These are phyloP conservation scores for Silvanus unidentatus DNA, from an alignment of 2,888 invertebrate species.

Conservation along the genomic window DNA sequence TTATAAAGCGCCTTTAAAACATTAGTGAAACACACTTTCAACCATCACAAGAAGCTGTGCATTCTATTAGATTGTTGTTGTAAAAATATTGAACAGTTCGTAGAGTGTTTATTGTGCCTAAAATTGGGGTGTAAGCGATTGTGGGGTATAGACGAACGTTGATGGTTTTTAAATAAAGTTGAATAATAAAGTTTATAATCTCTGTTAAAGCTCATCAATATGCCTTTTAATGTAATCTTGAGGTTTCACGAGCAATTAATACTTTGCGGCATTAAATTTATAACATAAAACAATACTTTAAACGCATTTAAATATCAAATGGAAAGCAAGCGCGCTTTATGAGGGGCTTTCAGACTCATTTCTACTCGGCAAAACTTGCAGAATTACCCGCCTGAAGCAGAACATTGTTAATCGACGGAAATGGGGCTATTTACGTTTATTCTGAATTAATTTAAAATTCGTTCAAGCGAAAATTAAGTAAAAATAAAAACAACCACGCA, in stretches of 20 bases:
- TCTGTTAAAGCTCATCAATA: constrained; percentile 27
- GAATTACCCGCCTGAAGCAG: constrained; percentile 33
- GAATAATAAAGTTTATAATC: constrained; percentile 28
- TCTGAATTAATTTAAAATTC: constrained; percentile 39
- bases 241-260: constrained; percentile 31
- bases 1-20: too few species aligned
- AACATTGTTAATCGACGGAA: constrained; percentile 39
- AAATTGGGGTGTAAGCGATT: too few species aligned
- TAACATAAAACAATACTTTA: constrained; percentile 40
- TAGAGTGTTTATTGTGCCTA: too few species aligned
- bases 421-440: constrained; percentile 40
- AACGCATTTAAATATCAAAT: constrained; percentile 40
- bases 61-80: too few species aligned
- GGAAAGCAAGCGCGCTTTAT: constrained; percentile 31
- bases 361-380: constrained; percentile 30
- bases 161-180: constrained; percentile 10
- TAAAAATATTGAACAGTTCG: too few species aligned
- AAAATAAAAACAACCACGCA: constrained; percentile 27
- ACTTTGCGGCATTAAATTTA: constrained; percentile 37
- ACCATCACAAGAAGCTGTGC: too few species aligned
- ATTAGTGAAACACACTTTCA: too few species aligned
- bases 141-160: too few species aligned
- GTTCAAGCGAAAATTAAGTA: constrained; percentile 36
- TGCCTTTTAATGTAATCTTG: constrained; percentile 28
- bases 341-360: constrained; percentile 29